A percentile compares a stretch with the other conserved stretches of the same genome.
phyloP scores from a whole-genome alignment of 2,113 vertebrate species.

The Rhinolophus ferrumequinum region DNA sequence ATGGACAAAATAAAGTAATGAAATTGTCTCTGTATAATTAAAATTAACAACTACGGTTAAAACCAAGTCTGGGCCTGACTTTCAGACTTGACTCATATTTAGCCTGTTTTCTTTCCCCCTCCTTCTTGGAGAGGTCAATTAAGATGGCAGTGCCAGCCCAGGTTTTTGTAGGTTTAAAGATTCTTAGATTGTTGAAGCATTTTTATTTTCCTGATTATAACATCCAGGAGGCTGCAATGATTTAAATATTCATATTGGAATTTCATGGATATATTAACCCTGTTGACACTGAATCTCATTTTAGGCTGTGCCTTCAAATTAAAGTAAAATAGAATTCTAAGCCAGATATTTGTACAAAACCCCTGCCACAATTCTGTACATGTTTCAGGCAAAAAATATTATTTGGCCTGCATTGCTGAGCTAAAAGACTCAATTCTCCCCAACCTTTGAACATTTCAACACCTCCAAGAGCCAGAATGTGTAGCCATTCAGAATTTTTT shows the following conservation, averaged over 20 bases:
- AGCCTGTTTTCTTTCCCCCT: background rate
- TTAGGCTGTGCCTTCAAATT: slow-evolving; percentile 52
- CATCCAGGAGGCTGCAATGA: background rate
- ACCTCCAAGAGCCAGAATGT: background rate
- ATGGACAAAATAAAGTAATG: slow-evolving; percentile 45
- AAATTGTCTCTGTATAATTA: slow-evolving; percentile 45
- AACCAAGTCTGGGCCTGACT: background rate
- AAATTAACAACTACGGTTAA: slow-evolving; percentile 33
- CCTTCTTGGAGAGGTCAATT: background rate
- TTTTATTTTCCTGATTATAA: slow-evolving; percentile 14
- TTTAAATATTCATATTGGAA: background rate
- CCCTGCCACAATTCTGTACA: slow-evolving; percentile 32
- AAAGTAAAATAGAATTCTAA: slow-evolving; percentile 30
- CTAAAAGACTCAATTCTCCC: background rate
- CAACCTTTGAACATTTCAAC: background rate
- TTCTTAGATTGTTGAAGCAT: background rate
- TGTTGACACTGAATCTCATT: slow-evolving; percentile 40
- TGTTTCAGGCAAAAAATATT: slow-evolving; percentile 34
- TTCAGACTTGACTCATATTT: background rate
- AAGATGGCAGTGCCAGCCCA: background rate
- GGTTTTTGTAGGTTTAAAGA: slow-evolving; percentile 57
- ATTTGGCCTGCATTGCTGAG: background rate
- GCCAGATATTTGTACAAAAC: slow-evolving; percentile 42
- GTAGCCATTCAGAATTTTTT: slow-evolving; percentile 12
- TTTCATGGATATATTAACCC: slow-evolving; percentile 25